phyloP scores from a whole-genome alignment of 1,140 invertebrate genomes.

The Zaprionus inermis region DNA sequence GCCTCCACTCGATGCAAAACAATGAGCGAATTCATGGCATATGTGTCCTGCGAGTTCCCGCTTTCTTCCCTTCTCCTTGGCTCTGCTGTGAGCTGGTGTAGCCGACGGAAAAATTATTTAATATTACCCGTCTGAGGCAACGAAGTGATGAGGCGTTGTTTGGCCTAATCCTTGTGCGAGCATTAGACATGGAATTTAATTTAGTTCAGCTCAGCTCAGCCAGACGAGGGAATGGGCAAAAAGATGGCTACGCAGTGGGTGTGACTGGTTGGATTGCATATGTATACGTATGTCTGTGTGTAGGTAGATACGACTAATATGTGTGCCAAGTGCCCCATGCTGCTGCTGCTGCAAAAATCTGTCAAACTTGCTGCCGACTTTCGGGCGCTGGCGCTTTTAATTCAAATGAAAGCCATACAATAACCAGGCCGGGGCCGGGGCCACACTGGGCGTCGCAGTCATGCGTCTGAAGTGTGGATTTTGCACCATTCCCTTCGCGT shows the following conservation, averaged over 20 bases:
- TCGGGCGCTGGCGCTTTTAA: slow-evolving; percentile 73
- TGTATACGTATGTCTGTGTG: neutral
- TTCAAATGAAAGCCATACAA: slow-evolving; percentile 71
- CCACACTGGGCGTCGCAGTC: slow-evolving; percentile 1
- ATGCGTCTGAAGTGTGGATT: slow-evolving; percentile 2
- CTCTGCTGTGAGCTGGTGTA: slow-evolving; percentile 34
- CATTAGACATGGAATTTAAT: slow-evolving; percentile 82
- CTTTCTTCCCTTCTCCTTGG: neutral
- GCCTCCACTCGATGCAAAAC: slow-evolving; percentile 71
- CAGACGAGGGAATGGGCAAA: neutral
- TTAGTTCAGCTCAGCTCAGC: slow-evolving; percentile 58
- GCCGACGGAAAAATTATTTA: slow-evolving; percentile 74
- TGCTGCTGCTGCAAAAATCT: slow-evolving; percentile 62
- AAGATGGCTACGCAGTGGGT: neutral
- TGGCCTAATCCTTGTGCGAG: slow-evolving; percentile 76
- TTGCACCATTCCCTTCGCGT: neutral
- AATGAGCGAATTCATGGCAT: slow-evolving; percentile 81
- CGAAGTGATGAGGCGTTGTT: slow-evolving; percentile 73
- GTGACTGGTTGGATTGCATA: neutral
- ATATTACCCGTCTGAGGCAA: slow-evolving; percentile 73
- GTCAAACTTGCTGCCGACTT: slow-evolving; percentile 68
- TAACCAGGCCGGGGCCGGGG: neutral
- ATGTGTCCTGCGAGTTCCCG: slow-evolving; percentile 48
- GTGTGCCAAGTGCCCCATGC: slow-evolving; percentile 71
- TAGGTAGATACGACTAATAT: slow-evolving; percentile 44